phyloP scores from a whole-genome alignment of 2,888 invertebrate genomes.

The Aphidius colemani region DNA sequence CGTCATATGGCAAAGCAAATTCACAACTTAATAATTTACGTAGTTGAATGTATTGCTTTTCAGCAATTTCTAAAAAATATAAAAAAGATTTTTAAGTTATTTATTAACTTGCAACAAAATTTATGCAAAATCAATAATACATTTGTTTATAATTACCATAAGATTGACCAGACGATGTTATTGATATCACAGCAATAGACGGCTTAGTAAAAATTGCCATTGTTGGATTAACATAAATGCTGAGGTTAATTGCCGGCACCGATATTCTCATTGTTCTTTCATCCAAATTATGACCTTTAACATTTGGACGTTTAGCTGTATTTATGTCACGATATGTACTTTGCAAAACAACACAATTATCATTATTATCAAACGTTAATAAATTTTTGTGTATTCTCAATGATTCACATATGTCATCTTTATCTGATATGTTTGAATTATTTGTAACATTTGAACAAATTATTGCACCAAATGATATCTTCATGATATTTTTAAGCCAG shows the following conservation, averaged over 20 bases:
- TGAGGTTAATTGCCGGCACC: constrained; percentile 73
- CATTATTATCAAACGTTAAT: constrained; percentile 43
- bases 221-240: constrained; percentile 77
- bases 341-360: constrained; percentile 42
- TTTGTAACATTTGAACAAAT: constrained; percentile 40
- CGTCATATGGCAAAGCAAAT: constrained; percentile 47
- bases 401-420: constrained; percentile 54
- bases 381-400: constrained; percentile 51
- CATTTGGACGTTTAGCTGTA: constrained; percentile 35
- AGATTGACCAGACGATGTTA: constrained; percentile 46
- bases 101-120: background rate
- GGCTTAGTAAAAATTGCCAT: constrained; percentile 72
- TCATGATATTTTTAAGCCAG: constrained; percentile 63
- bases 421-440: constrained; percentile 57
- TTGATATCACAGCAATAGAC: constrained; percentile 64
- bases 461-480: constrained; percentile 39
- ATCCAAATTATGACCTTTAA: constrained; percentile 67
- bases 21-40: constrained; percentile 49
- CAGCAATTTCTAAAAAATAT: constrained; percentile 43
- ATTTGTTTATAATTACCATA: constrained; percentile 48
- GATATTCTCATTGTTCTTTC: constrained; percentile 72
- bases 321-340: constrained; percentile 44
- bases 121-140: constrained; percentile 33
- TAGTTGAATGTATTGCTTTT: constrained; percentile 45
- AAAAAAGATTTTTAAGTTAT: background rate